A percentile compares a stretch with the other conserved stretches of the same genome.
phyloP scores from a whole-genome alignment of 64 coral and sea anemone genomes.

The Cladopsammia gracilis region DNA sequence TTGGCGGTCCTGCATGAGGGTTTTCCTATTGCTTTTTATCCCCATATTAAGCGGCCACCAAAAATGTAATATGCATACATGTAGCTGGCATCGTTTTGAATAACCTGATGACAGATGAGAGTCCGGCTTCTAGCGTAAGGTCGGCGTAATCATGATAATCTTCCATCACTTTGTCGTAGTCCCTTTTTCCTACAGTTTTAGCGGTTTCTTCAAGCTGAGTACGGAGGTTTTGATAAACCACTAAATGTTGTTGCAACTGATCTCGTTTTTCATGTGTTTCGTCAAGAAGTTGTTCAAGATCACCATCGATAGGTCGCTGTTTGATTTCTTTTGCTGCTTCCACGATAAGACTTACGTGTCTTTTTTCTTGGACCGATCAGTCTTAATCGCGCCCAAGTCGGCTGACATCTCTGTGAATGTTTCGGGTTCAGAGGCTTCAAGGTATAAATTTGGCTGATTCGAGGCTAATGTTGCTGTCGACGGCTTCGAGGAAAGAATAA shows the following conservation, averaged over 20 bases:
- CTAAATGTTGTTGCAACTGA: background rate
- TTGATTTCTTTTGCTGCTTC: slow-evolving; percentile 15
- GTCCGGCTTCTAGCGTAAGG: background rate
- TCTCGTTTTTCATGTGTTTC: background rate
- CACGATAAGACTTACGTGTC: background rate
- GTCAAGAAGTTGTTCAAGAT: too few species aligned
- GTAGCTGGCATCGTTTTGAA: too few species aligned
- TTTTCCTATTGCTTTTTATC: too few species aligned
- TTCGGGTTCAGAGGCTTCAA: slow-evolving; percentile 25
- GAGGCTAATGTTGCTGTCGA: background rate
- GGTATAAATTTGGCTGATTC: background rate
- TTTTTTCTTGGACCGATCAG: slow-evolving; percentile 6
- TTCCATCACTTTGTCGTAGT: slow-evolving; percentile 6
- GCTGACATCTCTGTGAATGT: background rate
- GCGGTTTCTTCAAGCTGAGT: background rate
- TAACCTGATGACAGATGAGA: too few species aligned
- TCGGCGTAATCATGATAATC: background rate
- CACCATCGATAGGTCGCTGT: too few species aligned
- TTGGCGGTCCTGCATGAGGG: too few species aligned
- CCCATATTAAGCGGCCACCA: too few species aligned
- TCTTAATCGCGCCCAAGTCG: slow-evolving; percentile 29
- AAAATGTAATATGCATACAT: too few species aligned
- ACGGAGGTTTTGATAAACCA: background rate
- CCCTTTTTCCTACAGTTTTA: background rate
- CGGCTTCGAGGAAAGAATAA: background rate